Percentiles rank a stretch among this genome's conserved stretches.
Conservation (phyloP, 2,888 invertebrate species). For the Eumacrocentrus americanus region DNA sequence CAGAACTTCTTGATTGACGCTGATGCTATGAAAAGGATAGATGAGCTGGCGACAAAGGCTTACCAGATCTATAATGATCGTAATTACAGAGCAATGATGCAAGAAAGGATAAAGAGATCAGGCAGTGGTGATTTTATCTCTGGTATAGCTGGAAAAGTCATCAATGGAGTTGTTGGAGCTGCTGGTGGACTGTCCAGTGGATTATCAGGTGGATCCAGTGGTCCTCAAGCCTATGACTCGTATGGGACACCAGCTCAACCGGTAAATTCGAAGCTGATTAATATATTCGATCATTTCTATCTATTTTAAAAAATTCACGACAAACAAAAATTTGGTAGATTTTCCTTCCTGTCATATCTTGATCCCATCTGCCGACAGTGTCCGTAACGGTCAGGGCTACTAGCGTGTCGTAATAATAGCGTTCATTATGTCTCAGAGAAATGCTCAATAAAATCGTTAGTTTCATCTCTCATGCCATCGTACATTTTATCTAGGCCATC, state of each 20-base stretch:
- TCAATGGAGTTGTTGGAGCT: constrained; percentile 52
- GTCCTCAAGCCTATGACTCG: constrained; percentile 28
- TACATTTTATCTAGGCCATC: constrained; percentile 36
- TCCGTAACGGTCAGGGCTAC: constrained; percentile 6
- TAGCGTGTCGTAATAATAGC: neutral
- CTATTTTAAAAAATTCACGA: neutral
- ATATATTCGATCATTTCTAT: neutral
- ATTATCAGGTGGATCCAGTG: constrained; percentile 44
- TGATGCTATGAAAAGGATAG: constrained; percentile 38
- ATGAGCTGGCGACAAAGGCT: constrained; percentile 35
- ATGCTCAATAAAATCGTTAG: neutral
- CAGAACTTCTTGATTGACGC: constrained; percentile 34
- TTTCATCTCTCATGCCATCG: constrained; percentile 13
- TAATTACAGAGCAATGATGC: constrained; percentile 44
- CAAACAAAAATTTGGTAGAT: neutral
- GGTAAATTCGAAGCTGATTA: constrained; percentile 34
- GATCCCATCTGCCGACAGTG: too few species aligned
- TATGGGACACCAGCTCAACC: constrained; percentile 36
- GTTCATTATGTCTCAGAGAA: constrained; percentile 9
- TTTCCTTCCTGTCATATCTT: too few species aligned
- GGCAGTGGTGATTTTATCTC: constrained; percentile 45
- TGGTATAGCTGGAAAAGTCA: constrained; percentile 53
- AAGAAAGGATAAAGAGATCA: constrained; percentile 49
- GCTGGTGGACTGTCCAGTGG: constrained; percentile 44
- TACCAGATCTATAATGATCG: constrained; percentile 44